These are phyloP conservation scores for Pseudochaenichthys georgianus DNA, from an alignment of 2,797 vertebrate species.

Conservation along the genomic window DNA sequence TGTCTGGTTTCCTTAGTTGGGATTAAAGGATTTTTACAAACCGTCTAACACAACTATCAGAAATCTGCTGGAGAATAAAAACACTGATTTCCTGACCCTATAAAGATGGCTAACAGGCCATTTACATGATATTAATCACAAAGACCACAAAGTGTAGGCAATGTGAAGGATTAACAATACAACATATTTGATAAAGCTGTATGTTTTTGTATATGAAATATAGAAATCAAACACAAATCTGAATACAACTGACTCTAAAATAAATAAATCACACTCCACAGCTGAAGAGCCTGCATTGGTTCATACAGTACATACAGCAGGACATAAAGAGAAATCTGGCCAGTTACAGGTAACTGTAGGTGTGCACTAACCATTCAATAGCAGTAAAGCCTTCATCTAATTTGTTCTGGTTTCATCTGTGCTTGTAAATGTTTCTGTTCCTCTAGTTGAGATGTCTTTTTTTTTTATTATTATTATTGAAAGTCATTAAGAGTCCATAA, in stretches of 20 bases:
- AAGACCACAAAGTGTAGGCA: neutral
- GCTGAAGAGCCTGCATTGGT: neutral
- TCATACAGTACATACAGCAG: neutral
- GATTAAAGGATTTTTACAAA: conserved; percentile 1
- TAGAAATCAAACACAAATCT: neutral
- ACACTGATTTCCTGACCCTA: neutral
- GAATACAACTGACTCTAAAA: neutral
- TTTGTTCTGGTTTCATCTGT: neutral
- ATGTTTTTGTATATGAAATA: neutral
- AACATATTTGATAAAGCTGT: no score
- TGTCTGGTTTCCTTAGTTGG: neutral
- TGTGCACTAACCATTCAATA: neutral
- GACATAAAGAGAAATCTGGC: no score
- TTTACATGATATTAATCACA: conserved; percentile 3
- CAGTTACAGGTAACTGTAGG: neutral
- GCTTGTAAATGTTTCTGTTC: neutral
- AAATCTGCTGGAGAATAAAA: neutral
- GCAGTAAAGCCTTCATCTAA: neutral
- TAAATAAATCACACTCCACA: no score
- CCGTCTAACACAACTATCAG: neutral
- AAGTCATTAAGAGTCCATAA: neutral
- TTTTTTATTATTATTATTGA: neutral
- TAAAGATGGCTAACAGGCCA: neutral
- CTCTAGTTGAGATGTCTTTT: neutral
- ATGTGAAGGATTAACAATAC: neutral